Conservation (phyloP, 2,797 vertebrate genomes). For the Clamator glandarius region DNA sequence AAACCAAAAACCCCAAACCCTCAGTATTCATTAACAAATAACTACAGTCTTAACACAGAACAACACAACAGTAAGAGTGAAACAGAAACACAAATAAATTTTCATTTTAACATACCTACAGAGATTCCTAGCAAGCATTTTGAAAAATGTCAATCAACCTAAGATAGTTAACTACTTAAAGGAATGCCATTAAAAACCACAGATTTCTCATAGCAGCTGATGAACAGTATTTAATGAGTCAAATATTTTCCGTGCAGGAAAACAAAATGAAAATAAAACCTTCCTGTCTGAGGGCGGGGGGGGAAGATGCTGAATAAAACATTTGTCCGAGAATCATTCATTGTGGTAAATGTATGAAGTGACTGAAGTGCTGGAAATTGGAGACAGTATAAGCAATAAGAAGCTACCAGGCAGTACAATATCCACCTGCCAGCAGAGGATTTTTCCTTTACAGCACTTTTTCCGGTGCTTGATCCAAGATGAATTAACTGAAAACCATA, state of each 20-base stretch:
- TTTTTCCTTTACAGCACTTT: not conserved
- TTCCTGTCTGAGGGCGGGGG: too few relatives aligned
- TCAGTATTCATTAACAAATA: not conserved
- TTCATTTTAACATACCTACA: not conserved
- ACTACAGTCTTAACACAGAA: not conserved
- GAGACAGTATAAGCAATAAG: not conserved
- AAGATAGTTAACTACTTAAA: not conserved
- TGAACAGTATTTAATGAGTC: not conserved
- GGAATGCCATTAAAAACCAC: not conserved
- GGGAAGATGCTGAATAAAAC: not conserved
- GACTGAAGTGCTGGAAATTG: not conserved
- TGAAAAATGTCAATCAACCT: not conserved
- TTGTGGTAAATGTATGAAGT: not conserved
- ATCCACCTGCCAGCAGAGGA: not conserved
- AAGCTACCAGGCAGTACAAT: not conserved
- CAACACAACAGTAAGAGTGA: not conserved
- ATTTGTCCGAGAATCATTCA: not conserved
- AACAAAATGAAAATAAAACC: not conserved
- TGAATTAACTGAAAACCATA: fast-evolving
- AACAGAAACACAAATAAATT: not conserved
- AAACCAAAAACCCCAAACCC: not conserved
- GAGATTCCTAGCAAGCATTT: not conserved
- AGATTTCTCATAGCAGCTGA: not conserved
- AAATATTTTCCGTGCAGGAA: not conserved
- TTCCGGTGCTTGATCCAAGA: constrained; percentile 24